A percentile compares a stretch with the other conserved stretches of the same genome.
phyloP scores from a whole-genome alignment of 2,113 vertebrate species.

The Brienomyrus brachyistius region DNA sequence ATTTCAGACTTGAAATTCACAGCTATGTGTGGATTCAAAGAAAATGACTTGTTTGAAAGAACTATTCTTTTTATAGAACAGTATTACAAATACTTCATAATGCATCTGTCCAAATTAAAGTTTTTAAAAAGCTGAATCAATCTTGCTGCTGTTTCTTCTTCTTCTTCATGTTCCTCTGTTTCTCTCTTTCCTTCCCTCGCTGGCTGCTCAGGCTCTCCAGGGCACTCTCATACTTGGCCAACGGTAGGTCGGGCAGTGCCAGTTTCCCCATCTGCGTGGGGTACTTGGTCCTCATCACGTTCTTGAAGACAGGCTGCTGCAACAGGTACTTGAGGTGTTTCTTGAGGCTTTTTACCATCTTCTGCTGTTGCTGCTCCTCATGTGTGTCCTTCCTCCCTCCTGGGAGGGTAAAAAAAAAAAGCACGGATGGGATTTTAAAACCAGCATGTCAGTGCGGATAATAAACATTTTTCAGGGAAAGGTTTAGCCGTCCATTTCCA shows the following conservation, averaged over 20 bases:
- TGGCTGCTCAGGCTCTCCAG: conserved; percentile 61
- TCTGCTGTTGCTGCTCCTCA: conserved; percentile 68
- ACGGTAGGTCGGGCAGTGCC: conserved; percentile 45
- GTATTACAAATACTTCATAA: background rate
- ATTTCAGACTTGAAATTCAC: background rate
- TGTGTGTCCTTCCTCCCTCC: conserved; percentile 47
- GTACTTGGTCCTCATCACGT: conserved; percentile 76
- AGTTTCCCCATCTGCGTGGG: conserved; percentile 85
- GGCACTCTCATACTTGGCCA: conserved; percentile 49
- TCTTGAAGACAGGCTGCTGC: conserved; percentile 75
- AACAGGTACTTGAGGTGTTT: conserved; percentile 78
- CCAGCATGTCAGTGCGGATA: background rate
- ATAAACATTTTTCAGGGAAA: background rate
- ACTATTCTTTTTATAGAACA: background rate
- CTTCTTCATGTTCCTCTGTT: background rate
- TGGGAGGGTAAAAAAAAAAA: background rate
- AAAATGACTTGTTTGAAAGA: background rate
- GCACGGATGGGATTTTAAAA: background rate
- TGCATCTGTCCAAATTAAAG: background rate
- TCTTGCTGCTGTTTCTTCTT: conserved; percentile 27
- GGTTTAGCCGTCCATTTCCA: background rate
- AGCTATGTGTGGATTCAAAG: background rate
- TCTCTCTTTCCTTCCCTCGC: conserved; percentile 36
- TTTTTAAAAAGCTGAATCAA: conserved; percentile 14
- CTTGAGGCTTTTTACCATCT: conserved; percentile 78